Percentiles rank a stretch among this genome's conserved stretches.
Evolutionary conservation across 2,797 vertebrate genomes (phyloP).

Genomic region (Odontamblyopus lacepedii): DNA sequence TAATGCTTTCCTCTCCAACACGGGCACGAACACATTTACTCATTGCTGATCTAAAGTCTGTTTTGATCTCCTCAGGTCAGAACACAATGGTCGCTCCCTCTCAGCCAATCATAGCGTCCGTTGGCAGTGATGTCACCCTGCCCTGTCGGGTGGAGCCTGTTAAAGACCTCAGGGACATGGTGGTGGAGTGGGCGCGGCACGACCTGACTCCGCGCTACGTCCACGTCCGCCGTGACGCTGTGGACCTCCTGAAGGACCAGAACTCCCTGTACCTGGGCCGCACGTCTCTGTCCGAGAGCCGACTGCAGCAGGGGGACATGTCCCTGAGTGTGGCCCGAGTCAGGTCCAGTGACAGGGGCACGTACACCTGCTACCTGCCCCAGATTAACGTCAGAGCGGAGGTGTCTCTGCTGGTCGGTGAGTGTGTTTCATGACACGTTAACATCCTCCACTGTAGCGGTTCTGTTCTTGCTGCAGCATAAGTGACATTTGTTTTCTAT

Average conservation of each 20-base stretch:
- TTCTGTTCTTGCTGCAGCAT: not conserved
- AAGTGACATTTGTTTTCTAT: no score
- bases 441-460: no score
- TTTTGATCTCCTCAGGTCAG: conserved; percentile 13
- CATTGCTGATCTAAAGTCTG: not conserved
- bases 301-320: conserved; percentile 49
- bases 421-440: not conserved
- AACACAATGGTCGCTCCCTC: not conserved
- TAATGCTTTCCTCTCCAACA: not conserved
- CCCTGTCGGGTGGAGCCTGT: conserved; percentile 22
- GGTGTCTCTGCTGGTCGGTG: conserved; percentile 5
- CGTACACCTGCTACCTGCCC: not conserved
- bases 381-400: not conserved
- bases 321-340: conserved; percentile 46
- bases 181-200: conserved; percentile 36
- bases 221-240: conserved; percentile 1
- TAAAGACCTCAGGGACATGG: conserved; percentile 6
- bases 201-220: conserved; percentile 4
- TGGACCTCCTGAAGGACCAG: not conserved
- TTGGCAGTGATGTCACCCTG: conserved; percentile 32
- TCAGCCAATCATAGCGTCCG: conserved; percentile 12
- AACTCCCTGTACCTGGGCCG: conserved; percentile 25
- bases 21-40: not conserved
- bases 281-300: conserved; percentile 27
- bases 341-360: conserved; percentile 11